Base-by-base conservation (phyloP, 2,113 vertebrate species). In the Chascanopsetta lugubris region DNA sequence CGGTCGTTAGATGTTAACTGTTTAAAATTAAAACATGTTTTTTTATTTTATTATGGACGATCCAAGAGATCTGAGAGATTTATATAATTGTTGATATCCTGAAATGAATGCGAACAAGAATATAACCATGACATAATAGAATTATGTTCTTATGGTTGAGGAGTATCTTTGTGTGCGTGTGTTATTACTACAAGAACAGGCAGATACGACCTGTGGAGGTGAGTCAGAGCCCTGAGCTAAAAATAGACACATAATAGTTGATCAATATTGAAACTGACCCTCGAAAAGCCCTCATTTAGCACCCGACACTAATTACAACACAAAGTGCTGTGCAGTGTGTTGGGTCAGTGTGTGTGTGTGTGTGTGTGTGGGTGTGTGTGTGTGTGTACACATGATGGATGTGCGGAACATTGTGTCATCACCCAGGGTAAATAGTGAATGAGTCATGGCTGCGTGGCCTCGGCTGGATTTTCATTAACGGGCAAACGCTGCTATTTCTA, bases 391-490 rank as follows among this genome's bases (percentile, higher is more conserved):
- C 29, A 48, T 36, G 69, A 51, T 17, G 48, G 10, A 69, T 43
- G 20, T 3, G n/a, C 46, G 71, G 68, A 72, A 83, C 47, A 47
- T 59, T 60, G 62, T 79, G 75, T 77, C 67, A 22, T 82, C 70
- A 61, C 30, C 46, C 66, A 30, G 64, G 36, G 63, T 64, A 77
- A 80, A 80, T 73, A 66, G n/a, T 1, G 48, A 29, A 64, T 78
- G 81, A 88, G 66, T 85, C 85, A 86, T 29, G 2, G 22, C 64
- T 61, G 68, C 34, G 2, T n/a, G n/a, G 72, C 80, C 73, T 82
- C 43, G 34, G 73, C 56, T 73, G 66, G 61, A 80, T n/a, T 82
- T 83, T 85, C 66, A 84, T 82, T 85, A 82, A 77, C 7, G 8
- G 57, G 25, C 12, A 20, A 71, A 56, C 56, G 43, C 45, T 3